Base-by-base conservation (phyloP, 2,113 vertebrate genomes). In the Catharus minimus region DNA sequence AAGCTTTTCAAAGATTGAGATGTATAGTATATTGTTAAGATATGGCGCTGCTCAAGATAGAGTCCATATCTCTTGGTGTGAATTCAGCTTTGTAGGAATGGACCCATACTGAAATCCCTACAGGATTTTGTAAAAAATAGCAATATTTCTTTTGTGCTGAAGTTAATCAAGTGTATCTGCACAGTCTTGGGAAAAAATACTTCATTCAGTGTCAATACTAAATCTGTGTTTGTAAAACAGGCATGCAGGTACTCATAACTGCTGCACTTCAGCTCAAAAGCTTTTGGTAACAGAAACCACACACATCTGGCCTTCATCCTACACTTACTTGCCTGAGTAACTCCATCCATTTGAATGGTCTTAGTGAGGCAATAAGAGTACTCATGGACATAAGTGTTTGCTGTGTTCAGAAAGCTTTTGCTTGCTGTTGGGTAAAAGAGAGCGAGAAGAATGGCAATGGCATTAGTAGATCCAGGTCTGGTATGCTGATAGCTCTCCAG, bases 151-250 rank as follows among this genome's bases (percentile, higher is more conserved):
- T 82, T 64, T 72, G 24, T 80, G 52, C 56, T 74, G 10, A 64
- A 77, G 15, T 33, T 66, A 74, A 39, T 83, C 49, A 64, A 81
- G 18, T 77, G 14, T 49, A 64, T 81, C 49, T 49, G 65, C 23
- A n/a, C 24, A 60, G 49, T 46, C 92, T 72, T 94, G 88, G 77
- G 92, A 93, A 93, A 93, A 90, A 90, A 60, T 83, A 53, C 67
- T 81, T 92, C 50, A 50, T 69, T 67, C 32, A 23, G 44, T 71
- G 61, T 67, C 75, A 36, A 27, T 86, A 57, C 41, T 53, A 68
- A 88, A n/a, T 49, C 44, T 81, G 7, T 93, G 30, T 89, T 85
- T 94, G 64, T 82, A 52, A 71, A 86, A 77, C 22, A 81, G 41
- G 39, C 17, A 71, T 61, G 56, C n/a, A 44, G 20, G 44, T 85